Conservation (phyloP, 1,140 invertebrate genomes). For the Aphelenchoides besseyi region DNA sequence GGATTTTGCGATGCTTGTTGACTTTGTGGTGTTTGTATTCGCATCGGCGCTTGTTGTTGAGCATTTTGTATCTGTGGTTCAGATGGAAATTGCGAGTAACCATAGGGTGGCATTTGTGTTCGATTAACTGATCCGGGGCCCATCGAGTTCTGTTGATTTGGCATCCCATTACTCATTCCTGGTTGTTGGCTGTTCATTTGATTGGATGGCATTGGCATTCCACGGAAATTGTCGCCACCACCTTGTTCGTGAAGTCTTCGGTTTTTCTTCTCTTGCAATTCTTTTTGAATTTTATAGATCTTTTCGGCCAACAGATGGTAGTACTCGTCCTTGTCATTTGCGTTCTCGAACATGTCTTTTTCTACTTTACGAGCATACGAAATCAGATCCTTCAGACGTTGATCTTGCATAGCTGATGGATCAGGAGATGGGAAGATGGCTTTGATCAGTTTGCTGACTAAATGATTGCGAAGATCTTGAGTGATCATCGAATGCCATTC, state of each 20-base stretch:
- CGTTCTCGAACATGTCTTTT: conserved; percentile 98
- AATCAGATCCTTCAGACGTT: conserved; percentile 92
- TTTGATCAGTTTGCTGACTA: conserved; percentile 98
- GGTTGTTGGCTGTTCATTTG: not conserved
- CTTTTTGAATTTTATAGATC: conserved; percentile 99
- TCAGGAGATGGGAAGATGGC: conserved; percentile 96
- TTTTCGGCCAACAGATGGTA: conserved; percentile 97
- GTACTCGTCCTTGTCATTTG: conserved; percentile 90
- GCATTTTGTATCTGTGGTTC: not conserved
- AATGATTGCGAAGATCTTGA: conserved; percentile 90
- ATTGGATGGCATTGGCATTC: not conserved
- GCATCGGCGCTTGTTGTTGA: not conserved
- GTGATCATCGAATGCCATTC: conserved; percentile 97
- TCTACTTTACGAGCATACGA: conserved; percentile 97
- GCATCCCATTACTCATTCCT: not conserved
- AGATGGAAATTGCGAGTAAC: not conserved
- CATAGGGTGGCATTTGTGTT: not conserved
- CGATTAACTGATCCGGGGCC: not conserved
- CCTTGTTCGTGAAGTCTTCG: conserved; percentile 75
- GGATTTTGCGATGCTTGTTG: not conserved
- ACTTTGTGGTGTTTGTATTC: not conserved
- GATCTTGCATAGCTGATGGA: conserved; percentile 84
- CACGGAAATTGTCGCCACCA: conserved; percentile 20
- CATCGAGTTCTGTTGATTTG: not conserved
- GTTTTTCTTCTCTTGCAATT: conserved; percentile 76